Evolutionary conservation across 2,113 vertebrate species (phyloP), one percentile per base, ranked within the genome.

Genomic region (Elephas maximus): DNA sequence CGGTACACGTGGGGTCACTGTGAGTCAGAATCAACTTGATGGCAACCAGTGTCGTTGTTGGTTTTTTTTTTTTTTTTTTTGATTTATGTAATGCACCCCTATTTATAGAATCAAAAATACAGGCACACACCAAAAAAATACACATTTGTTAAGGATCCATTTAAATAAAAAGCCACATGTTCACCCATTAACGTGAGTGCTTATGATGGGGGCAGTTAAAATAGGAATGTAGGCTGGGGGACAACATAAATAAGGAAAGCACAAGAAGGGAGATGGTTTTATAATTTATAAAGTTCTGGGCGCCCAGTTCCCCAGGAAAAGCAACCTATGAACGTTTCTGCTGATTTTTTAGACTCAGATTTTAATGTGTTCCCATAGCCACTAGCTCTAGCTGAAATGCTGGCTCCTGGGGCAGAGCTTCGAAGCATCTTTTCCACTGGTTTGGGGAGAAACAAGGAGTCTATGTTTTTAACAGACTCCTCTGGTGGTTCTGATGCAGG

Each of bases 321-420:
- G 60, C 41, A 24, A 1, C 30, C 9, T 20, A 21, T 0, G 4
- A 12, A 4, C 62, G n/a, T 41, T 51, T 18, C 0, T 0, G 18
- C 28, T 33, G n/a, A 9, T 24, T 4, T 6, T 17, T 24, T 20
- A 65, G 41, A 10, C 57, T 45, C 18, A 8, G 10, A 41, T 57
- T 37, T 87, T 41, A 62, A 37, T 1, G 28, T 15, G n/a, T 44
- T 62, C 44, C 0, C 1, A 6, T 1, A 3, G 37, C 14, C 8
- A 11, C 0, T 1, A 6, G 33, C 3, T 51, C 53, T 63, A 37
- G 5, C 3, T 26, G 4, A 30, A 8, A 4, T 1, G 45, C 26
- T 51, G 57, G 2, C 12, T 37, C 44, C 26, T 8, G 33, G 37
- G 21, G 37, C 7, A 41, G 41, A 86, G 24, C 20, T 53, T 23